Base-by-base conservation (phyloP, 2,113 vertebrate genomes). In the Carassius auratus region DNA sequence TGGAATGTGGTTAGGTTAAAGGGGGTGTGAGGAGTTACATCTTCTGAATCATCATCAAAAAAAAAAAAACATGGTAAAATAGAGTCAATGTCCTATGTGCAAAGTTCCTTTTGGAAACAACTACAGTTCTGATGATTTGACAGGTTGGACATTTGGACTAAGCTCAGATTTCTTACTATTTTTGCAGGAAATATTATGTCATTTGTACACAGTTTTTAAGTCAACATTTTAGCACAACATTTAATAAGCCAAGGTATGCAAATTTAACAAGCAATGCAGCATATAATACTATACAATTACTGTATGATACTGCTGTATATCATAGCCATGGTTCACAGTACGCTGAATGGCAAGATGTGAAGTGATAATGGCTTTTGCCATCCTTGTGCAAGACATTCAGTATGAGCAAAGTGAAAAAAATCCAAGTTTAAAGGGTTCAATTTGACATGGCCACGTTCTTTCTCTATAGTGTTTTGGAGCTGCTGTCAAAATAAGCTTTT, bases 1-100 rank as follows among this genome's bases (percentile, higher is more conserved):
- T 91, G 91, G 91, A 93, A 93, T 93, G 90, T 81, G 86, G 69
- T 38, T 78, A 82, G 92, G 94, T 94, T 92, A 94, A 89, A 94
- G 92, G 91, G 90, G 59, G 88, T 73, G 84, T 64, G 78, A 66
- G 79, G 80, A 87, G 86, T 33, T 62, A 36, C 57, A 45, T 38
- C 87, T 33, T 89, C 81, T 69, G 64, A 91, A 89, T 92, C 85
- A 88, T 86, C 78, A 42, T 85, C 50, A 23, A 26, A 89, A 84
- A 84, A 74, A 85, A 86, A 84, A 84, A 74, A 85, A 86, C 83
- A 83, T 80, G 88, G 87, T 38, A 88, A 36, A 86, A 88, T 89
- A 91, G 83, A 38, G 78, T n/a, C 84, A 84, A 76, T 77, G 12
- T 83, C 71, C 87, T 88, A 75, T 88, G 90, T 81, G 36, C 73